Conservation (phyloP, 2,113 vertebrate species). For the Rhinoptilus africanus region DNA sequence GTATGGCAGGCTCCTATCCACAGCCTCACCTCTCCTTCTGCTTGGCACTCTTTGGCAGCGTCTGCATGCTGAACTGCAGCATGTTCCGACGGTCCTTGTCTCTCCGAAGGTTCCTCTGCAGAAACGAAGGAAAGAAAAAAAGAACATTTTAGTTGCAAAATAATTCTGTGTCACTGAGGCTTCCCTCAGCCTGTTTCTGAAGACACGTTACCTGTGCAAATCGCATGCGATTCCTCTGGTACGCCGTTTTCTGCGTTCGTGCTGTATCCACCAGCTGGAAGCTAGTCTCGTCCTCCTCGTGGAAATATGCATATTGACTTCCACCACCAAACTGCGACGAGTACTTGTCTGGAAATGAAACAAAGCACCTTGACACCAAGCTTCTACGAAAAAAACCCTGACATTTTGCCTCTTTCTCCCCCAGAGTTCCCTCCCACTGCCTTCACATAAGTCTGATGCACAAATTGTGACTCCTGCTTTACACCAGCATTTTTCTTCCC, state of each 20-base stretch:
- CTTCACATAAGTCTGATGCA: background rate
- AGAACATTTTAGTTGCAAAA: background rate
- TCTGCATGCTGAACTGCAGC: conserved; percentile 97
- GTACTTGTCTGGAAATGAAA: conserved; percentile 85
- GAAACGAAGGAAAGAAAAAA: background rate
- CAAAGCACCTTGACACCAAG: background rate
- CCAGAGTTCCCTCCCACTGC: background rate
- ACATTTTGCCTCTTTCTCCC: background rate
- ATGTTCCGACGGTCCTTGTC: conserved; percentile 96
- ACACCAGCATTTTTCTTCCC: rapidly evolving
- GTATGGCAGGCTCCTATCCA: rapidly evolving
- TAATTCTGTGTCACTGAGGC: rapidly evolving
- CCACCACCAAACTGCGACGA: conserved; percentile 97
- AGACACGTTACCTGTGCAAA: conserved; percentile 87
- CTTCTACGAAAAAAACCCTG: background rate
- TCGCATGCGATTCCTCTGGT: conserved; percentile 97
- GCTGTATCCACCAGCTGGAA: conserved; percentile 98
- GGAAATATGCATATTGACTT: conserved; percentile 97
- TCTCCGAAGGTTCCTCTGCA: conserved; percentile 92
- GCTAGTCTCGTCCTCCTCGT: conserved; percentile 95
- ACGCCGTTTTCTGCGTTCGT: conserved; percentile 94
- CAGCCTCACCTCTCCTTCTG: conserved; percentile 92
- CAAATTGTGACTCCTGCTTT: background rate
- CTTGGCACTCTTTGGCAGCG: conserved; percentile 96
- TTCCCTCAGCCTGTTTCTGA: background rate